Evolutionary conservation across 2,113 vertebrate genomes (phyloP), one percentile per base, ranked within the genome.

Genomic region (Spermophilus dauricus): DNA sequence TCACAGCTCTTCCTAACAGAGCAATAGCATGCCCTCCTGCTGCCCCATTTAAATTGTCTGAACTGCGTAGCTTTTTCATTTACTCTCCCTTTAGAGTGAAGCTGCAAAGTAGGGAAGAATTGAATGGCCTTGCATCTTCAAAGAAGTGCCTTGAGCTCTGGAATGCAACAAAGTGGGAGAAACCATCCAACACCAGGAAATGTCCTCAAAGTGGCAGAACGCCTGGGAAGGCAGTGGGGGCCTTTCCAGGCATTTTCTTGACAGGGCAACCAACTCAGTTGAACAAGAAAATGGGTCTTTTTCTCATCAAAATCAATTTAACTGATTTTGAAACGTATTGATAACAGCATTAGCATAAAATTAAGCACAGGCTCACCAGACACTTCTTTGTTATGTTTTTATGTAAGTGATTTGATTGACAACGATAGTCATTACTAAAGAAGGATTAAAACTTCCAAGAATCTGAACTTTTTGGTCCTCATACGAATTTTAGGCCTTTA

Each of bases 91-190:
- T 97, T 97, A 92, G 96, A 97, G 78, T 56, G 94, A 97, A 96
- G 77, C 85, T 91, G 78, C 93, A 96, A 97, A 97, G 70, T 81
- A 94, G 78, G 87, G 45, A 96, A 94, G 90, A 76, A 95, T 97
- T 97, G 92, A 97, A 97, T 97, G 96, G 94, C 73, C 94, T 72
- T 67, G 39, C 39, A 45, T 95, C 96, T 98, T 98, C 90, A 97
- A 98, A 98, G 97, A 97, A 95, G 88, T 8, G 81, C 85, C 86
- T 83, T 86, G 84, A 96, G 96, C 82, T 95, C 87, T 96, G 97
- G 94, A 97, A 98, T 97, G 95, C 75, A 90, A 95, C 97, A 78
- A 87, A 96, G 87, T 97, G 78, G 90, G 61, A 94, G 89, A 97
- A 96, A 84, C 72, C 86, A 92, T 89, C 26, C 61, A 96, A 75